Percentiles rank a stretch among this genome's conserved stretches.
phyloP scores from a whole-genome alignment of 1,140 invertebrate genomes.

The Drosophila sturtevanti region DNA sequence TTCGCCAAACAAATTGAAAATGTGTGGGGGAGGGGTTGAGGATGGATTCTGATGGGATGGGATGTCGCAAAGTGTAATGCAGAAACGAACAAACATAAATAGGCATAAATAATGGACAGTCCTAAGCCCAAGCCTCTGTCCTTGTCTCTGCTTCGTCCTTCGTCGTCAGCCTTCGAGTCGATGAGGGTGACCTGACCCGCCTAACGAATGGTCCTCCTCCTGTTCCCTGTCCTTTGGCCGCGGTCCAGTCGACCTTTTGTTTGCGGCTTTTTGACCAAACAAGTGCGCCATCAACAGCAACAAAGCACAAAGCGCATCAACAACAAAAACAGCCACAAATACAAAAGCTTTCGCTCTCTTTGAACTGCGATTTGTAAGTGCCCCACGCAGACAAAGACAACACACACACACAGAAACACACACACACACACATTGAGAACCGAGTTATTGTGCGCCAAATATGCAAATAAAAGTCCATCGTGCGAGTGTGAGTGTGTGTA shows the following conservation, averaged over 20 bases:
- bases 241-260: constrained; percentile 61
- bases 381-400: constrained; percentile 24
- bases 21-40: background rate
- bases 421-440: background rate
- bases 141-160: background rate
- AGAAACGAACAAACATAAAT: constrained; percentile 61
- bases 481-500: background rate
- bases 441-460: constrained; percentile 15
- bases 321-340: constrained; percentile 49
- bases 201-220: constrained; percentile 7
- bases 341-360: constrained; percentile 56
- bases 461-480: constrained; percentile 17
- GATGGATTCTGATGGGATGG: background rate
- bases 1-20: constrained; percentile 16
- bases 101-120: constrained; percentile 62
- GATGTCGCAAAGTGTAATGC: constrained; percentile 39
- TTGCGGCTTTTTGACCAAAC: constrained; percentile 72
- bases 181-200: constrained; percentile 18
- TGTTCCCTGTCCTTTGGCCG: constrained; percentile 24
- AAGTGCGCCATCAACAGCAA: constrained; percentile 65
- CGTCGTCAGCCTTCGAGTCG: background rate
- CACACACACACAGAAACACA: background rate
- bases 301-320: constrained; percentile 59
- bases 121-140: background rate
- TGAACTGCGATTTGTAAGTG: constrained; percentile 62